These are phyloP conservation scores for Macroglossus sobrinus DNA, from an alignment of 2,113 vertebrate species.

Conservation along the genomic window DNA sequence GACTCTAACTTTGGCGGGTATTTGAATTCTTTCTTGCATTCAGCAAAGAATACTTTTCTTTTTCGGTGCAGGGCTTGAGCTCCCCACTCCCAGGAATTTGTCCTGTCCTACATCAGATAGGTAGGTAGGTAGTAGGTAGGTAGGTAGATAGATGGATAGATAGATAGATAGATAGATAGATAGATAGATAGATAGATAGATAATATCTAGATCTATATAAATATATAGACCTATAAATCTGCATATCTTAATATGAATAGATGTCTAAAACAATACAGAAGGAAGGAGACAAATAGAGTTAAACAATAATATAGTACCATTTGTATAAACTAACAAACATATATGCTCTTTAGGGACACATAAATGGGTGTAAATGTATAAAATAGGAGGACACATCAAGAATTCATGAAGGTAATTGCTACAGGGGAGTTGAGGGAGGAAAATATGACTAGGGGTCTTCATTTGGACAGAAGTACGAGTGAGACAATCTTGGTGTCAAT, in stretches of 20 bases:
- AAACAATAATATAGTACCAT: not conserved
- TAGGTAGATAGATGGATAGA: too few species aligned
- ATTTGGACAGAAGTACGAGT: not conserved
- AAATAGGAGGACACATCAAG: not conserved
- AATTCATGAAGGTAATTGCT: not conserved
- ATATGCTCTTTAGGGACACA: not conserved
- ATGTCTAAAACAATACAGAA: not conserved
- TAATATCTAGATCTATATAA: not conserved
- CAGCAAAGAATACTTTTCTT: too few species aligned
- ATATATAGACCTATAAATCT: not conserved
- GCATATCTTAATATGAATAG: not conserved
- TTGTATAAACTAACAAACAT: not conserved
- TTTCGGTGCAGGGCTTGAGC: too few species aligned
- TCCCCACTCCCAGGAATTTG: too few species aligned
- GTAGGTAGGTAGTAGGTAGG: too few species aligned
- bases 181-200: not conserved
- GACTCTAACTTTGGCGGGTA: too few species aligned
- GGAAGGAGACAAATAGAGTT: not conserved
- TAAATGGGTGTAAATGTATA: not conserved
- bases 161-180: too few species aligned
- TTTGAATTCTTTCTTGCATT: too few species aligned
- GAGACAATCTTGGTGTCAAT: not conserved
- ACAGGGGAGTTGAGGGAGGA: too few species aligned
- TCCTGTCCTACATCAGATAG: too few species aligned
- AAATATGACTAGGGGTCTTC: not conserved